These are phyloP conservation scores for Myathropa florea DNA, from an alignment of 2,888 invertebrate species.

Conservation along the genomic window DNA sequence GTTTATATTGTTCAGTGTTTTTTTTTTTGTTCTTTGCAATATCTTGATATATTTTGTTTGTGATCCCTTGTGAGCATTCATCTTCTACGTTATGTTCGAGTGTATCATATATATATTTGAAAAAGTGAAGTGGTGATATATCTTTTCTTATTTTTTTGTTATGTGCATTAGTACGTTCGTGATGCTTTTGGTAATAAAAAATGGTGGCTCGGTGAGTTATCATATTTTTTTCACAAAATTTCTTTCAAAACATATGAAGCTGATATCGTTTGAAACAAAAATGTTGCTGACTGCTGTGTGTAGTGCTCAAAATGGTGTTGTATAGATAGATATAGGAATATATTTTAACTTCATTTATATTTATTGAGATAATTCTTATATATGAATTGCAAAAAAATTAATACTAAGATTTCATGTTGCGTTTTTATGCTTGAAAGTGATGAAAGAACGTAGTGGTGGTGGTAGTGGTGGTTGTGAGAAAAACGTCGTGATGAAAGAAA, in stretches of 20 bases:
- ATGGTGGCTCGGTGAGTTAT: slow-evolving; percentile 60
- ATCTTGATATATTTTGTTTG: slow-evolving; percentile 10
- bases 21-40: slow-evolving; percentile 14
- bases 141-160: slow-evolving; percentile 19
- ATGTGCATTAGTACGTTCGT: slow-evolving; percentile 66
- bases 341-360: slow-evolving; percentile 11
- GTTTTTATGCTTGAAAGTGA: slow-evolving; percentile 69
- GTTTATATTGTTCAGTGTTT: slow-evolving; percentile 63
- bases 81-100: slow-evolving; percentile 58
- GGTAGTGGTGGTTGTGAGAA: slow-evolving; percentile 37
- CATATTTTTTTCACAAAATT: neutral
- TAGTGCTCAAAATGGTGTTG: slow-evolving; percentile 67
- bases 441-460: slow-evolving; percentile 56
- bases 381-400: slow-evolving; percentile 46
- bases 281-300: slow-evolving; percentile 68
- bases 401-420: slow-evolving; percentile 53
- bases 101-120: slow-evolving; percentile 28
- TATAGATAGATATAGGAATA: slow-evolving; percentile 25
- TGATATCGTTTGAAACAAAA: slow-evolving; percentile 59
- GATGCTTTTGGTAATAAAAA: slow-evolving; percentile 62
- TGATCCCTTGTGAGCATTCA: slow-evolving; percentile 67
- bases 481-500: slow-evolving; percentile 66
- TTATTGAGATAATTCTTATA: slow-evolving; percentile 14
- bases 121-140: slow-evolving; percentile 50
- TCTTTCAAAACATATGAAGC: slow-evolving; percentile 54